Percentiles rank a stretch among this genome's conserved stretches.
These are phyloP conservation scores for Lethocerus indicus DNA, from an alignment of 1,140 invertebrate genomes.

Conservation along the genomic window DNA sequence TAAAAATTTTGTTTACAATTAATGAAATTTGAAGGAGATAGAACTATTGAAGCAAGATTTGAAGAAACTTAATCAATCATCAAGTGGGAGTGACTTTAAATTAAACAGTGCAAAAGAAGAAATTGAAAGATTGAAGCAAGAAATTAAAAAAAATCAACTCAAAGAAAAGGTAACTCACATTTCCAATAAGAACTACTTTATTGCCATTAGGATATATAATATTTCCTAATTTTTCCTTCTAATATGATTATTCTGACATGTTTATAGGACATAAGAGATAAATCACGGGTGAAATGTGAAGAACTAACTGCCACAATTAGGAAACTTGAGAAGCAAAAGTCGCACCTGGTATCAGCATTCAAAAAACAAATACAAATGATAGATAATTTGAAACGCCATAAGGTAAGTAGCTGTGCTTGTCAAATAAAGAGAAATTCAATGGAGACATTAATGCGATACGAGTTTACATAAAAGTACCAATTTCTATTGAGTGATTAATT, in stretches of 20 bases:
- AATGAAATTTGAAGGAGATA: conserved; percentile 3
- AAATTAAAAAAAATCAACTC: conserved; percentile 6
- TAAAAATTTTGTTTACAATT: neutral
- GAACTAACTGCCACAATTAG: conserved; percentile 4
- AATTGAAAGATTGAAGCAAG: conserved; percentile 2
- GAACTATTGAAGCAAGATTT: conserved; percentile 11
- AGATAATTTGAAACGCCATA: conserved; percentile 12
- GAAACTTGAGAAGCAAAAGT: conserved; percentile 13
- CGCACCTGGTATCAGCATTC: conserved; percentile 4
- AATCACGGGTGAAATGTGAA: conserved; percentile 9
- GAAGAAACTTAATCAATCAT: conserved; percentile 5
- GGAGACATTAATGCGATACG: no score
- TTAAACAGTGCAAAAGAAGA: conserved; percentile 12
- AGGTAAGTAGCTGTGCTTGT: no score
- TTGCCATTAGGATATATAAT: neutral
- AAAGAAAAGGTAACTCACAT: conserved; percentile 9
- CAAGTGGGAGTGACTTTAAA: conserved; percentile 7
- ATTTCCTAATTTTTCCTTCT: neutral
- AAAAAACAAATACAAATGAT: conserved; percentile 12
- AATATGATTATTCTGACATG: neutral
- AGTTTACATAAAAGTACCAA: no score
- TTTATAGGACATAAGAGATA: conserved; percentile 11
- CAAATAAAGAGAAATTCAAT: no score
- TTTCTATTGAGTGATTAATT: no score
- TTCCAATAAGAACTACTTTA: neutral